These are phyloP conservation scores for Agriopis marginaria DNA, from an alignment of 2,888 invertebrate genomes.

Conservation along the genomic window DNA sequence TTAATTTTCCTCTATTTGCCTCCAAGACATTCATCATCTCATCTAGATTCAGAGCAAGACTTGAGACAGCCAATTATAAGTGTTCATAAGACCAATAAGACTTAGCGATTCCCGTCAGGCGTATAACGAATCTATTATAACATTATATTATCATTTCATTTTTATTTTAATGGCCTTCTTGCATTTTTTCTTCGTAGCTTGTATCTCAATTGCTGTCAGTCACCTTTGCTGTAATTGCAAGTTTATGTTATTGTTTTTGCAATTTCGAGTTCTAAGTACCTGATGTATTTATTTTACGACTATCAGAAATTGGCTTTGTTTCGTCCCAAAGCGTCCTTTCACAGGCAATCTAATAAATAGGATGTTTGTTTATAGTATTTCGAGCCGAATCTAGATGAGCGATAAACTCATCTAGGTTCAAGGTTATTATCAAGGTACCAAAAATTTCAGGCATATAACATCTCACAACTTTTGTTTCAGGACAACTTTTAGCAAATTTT, in stretches of 20 bases:
- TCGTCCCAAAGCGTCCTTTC: no score
- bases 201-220: conserved; percentile 32
- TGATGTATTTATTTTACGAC: background rate
- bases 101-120: conserved; percentile 27
- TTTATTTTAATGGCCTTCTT: conserved; percentile 17
- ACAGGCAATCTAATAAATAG: no score
- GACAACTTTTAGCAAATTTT: no score
- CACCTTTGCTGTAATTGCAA: conserved; percentile 27
- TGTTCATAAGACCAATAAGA: conserved; percentile 24
- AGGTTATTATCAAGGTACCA: no score
- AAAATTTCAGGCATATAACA: no score
- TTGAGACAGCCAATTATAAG: conserved; percentile 27
- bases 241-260: conserved; percentile 27
- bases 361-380: no score
- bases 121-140: conserved; percentile 28
- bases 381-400: no score
- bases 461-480: no score
- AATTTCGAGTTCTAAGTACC: no score
- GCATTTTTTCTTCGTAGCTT: conserved; percentile 19
- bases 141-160: conserved; percentile 24
- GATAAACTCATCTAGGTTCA: no score
- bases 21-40: conserved; percentile 16
- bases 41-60: conserved; percentile 18
- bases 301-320: no score
- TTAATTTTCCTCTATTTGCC: conserved; percentile 16